Conservation (phyloP, 2,888 invertebrate genomes). For the Luperina nickerlii region DNA sequence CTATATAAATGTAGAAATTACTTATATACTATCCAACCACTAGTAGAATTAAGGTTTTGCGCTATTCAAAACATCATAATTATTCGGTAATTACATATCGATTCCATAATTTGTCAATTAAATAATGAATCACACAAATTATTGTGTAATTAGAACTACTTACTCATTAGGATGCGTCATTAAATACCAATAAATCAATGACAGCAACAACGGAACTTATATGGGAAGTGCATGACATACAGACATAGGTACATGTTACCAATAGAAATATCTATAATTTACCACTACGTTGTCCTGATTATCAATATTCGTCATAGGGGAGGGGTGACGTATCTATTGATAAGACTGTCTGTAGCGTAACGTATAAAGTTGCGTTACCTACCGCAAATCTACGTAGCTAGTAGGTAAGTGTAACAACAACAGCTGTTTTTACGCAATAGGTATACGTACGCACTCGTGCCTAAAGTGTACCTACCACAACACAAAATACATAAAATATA, state of each 20-base stretch:
- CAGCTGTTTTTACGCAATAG: slow-evolving; percentile 41
- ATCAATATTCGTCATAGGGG: slow-evolving; percentile 18
- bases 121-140: not conserved
- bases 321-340: slow-evolving; percentile 8
- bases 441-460: slow-evolving; percentile 28
- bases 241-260: not conserved
- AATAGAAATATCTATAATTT: not conserved
- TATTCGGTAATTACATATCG: not conserved
- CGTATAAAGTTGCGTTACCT: not conserved
- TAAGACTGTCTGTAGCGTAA: slow-evolving; percentile 1
- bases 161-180: not conserved
- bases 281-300: not conserved
- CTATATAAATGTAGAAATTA: not conserved
- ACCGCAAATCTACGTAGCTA: not conserved
- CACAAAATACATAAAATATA: slow-evolving; percentile 2
- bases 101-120: slow-evolving; percentile 12
- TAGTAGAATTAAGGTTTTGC: slow-evolving; percentile 2
- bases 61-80: not conserved
- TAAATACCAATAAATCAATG: not conserved
- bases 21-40: not conserved
- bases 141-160: not conserved
- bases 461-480: not conserved
- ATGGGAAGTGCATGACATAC: not conserved
- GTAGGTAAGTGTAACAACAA: not conserved
- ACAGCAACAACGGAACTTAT: not conserved